phyloP scores from a whole-genome alignment of 2,888 invertebrate species.

The Congeria kusceri region DNA sequence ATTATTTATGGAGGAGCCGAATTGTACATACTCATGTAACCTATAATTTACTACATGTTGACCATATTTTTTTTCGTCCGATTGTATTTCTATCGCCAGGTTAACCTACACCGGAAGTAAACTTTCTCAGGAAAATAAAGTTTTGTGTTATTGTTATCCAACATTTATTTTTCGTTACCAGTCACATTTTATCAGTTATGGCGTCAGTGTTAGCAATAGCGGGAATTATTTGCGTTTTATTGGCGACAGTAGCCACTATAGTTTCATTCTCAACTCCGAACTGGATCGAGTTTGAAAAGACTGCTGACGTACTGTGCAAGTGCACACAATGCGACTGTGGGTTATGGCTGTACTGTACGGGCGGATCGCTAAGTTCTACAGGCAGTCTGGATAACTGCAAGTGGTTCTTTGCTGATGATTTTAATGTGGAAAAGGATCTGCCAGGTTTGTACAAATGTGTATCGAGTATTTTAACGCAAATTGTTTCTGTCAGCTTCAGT shows the following conservation, averaged over 20 bases:
- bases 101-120: neutral
- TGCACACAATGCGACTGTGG: conserved; percentile 76
- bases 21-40: too few relatives aligned
- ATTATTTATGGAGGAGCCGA: too few relatives aligned
- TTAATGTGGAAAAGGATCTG: conserved; percentile 71
- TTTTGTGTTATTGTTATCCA: neutral
- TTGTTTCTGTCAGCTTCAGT: too few relatives aligned
- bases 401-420: conserved; percentile 79
- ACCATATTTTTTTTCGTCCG: too few relatives aligned
- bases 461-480: too few relatives aligned
- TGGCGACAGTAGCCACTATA: conserved; percentile 81
- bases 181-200: conserved; percentile 60
- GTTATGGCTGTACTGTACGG: conserved; percentile 75
- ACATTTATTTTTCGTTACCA: neutral
- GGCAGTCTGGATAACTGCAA: conserved; percentile 76
- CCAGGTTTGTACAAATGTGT: conserved; percentile 72
- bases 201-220: conserved; percentile 76
- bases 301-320: conserved; percentile 54
- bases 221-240: conserved; percentile 79
- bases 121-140: neutral
- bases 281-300: conserved; percentile 73
- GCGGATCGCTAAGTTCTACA: conserved; percentile 48
- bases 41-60: too few relatives aligned
- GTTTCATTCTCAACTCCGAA: conserved; percentile 81
- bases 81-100: too few relatives aligned